Conservation (phyloP, 2,888 invertebrate species). For the Dromius quadrimaculatus region DNA sequence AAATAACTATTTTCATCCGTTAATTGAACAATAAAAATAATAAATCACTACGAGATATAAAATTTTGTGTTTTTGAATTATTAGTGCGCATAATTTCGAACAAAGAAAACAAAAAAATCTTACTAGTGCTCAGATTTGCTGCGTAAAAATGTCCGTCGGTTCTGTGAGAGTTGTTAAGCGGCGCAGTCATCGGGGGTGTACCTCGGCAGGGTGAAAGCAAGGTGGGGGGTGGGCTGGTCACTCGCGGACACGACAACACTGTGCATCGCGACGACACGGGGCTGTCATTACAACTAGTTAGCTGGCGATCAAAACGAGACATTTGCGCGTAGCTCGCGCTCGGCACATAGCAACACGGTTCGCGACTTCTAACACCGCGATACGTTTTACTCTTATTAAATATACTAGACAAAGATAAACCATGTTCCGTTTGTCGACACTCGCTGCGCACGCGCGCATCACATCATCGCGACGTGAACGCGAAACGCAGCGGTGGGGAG, state of each 20-base stretch:
- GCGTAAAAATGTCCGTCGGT: slow-evolving; percentile 38
- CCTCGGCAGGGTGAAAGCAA: background rate
- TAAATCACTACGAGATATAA: too few species aligned
- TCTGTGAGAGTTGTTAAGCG: background rate
- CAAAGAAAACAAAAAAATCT: slow-evolving; percentile 40
- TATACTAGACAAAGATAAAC: background rate
- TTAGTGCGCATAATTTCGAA: slow-evolving; percentile 22
- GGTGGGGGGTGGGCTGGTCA: background rate
- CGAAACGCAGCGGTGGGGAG: slow-evolving; percentile 54
- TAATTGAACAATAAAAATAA: too few species aligned
- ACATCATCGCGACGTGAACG: slow-evolving; percentile 54
- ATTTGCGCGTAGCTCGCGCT: slow-evolving; percentile 31
- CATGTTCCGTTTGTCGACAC: background rate
- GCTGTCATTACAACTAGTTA: slow-evolving; percentile 45
- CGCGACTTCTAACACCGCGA: background rate
- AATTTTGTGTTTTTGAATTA: too few species aligned
- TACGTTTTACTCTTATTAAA: background rate
- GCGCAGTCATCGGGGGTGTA: background rate
- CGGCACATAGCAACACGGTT: slow-evolving; percentile 35
- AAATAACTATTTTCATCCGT: too few species aligned
- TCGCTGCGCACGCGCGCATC: slow-evolving; percentile 34
- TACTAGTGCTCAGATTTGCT: slow-evolving; percentile 14
- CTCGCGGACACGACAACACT: slow-evolving; percentile 4
- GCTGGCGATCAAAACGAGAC: slow-evolving; percentile 34
- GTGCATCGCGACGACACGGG: background rate